Conservation (phyloP, 2,113 vertebrate genomes). For the Pagrus major region DNA sequence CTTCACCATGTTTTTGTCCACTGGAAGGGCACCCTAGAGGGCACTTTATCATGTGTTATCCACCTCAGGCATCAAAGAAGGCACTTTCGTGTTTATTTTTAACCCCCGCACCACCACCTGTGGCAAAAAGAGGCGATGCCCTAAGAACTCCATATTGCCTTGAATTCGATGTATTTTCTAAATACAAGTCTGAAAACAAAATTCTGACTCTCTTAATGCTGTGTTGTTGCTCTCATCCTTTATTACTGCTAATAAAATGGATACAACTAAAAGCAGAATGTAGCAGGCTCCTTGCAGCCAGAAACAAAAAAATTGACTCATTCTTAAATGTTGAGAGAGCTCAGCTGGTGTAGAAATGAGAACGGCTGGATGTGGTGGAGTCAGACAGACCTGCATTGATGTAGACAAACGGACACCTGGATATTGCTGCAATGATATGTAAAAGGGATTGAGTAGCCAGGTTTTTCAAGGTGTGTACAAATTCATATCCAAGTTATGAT, state of each 20-base stretch:
- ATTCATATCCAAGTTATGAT: background rate
- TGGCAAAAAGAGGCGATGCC: constrained; percentile 90
- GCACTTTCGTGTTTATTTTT: too few relatives aligned
- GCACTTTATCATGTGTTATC: too few relatives aligned
- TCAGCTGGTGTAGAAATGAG: constrained; percentile 1
- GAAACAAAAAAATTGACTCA: constrained; percentile 12
- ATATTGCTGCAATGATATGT: background rate
- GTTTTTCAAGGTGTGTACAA: background rate
- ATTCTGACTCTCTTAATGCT: constrained; percentile 7
- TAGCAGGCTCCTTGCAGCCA: background rate
- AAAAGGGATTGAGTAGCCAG: background rate
- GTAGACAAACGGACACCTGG: background rate
- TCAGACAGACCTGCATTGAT: background rate
- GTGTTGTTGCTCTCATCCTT: constrained; percentile 20
- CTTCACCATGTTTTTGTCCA: too few relatives aligned
- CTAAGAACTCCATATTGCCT: background rate
- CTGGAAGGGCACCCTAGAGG: too few relatives aligned
- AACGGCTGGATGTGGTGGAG: constrained; percentile 4
- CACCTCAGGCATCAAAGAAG: too few relatives aligned
- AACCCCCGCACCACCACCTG: too few relatives aligned
- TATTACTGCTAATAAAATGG: constrained; percentile 25
- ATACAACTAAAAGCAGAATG: constrained; percentile 18
- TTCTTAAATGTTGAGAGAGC: constrained; percentile 31
- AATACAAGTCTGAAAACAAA: background rate
- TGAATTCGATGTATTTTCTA: background rate